Percentiles rank a stretch among this genome's conserved stretches.
Evolutionary conservation across 2,888 invertebrate species (phyloP).

Genomic region (Pegoplata infirma): DNA sequence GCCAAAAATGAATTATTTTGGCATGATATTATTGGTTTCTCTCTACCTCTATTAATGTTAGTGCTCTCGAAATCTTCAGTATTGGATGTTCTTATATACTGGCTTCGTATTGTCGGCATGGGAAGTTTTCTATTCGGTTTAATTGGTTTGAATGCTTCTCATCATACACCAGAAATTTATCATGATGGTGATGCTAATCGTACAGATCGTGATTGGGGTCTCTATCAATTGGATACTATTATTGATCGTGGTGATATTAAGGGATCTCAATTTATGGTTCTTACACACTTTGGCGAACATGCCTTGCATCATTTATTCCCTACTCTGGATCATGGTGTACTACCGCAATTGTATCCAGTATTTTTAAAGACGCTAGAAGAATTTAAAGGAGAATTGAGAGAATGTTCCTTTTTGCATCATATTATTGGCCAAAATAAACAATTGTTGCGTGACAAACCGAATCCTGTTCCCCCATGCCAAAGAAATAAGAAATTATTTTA

Average conservation of each 20-base stretch:
- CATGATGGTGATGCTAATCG: constrained; percentile 85
- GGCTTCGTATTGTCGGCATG: constrained; percentile 80
- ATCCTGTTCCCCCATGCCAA: constrained; percentile 69
- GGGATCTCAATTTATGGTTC: constrained; percentile 82
- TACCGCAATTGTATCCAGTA: constrained; percentile 83
- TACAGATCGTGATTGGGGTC: constrained; percentile 84
- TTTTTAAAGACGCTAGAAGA: constrained; percentile 71
- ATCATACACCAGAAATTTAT: constrained; percentile 87
- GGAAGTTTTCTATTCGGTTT: constrained; percentile 81
- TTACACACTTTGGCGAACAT: constrained; percentile 88
- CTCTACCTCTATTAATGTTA: constrained; percentile 77
- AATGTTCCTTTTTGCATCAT: constrained; percentile 80
- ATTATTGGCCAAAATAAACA: constrained; percentile 83
- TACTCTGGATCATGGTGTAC: constrained; percentile 85
- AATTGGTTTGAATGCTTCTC: constrained; percentile 85
- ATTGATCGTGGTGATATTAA: constrained; percentile 84
- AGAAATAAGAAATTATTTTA: constrained; percentile 2
- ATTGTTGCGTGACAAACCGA: constrained; percentile 78
- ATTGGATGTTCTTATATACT: constrained; percentile 71
- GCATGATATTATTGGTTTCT: constrained; percentile 77
- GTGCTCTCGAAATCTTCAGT: constrained; percentile 68
- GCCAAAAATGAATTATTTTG: constrained; percentile 68
- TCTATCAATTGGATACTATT: constrained; percentile 85
- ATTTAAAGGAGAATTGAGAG: constrained; percentile 70
- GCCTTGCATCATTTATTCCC: constrained; percentile 89